Base-by-base conservation (phyloP, 2,797 vertebrate genomes). In the Sebastes wilsoni region DNA sequence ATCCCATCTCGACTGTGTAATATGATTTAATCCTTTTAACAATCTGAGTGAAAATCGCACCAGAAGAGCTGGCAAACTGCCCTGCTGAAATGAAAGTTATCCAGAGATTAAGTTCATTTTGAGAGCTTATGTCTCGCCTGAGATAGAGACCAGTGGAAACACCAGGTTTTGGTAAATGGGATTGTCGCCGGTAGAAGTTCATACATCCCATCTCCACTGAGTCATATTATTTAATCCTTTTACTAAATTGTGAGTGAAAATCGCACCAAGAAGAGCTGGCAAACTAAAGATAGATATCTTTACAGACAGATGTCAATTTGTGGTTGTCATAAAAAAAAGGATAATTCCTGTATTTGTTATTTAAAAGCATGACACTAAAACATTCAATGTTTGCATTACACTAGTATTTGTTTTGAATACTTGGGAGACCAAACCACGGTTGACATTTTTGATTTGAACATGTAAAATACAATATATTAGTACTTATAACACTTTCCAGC, bases 391-490 rank as follows among this genome's bases (percentile, higher is more conserved):
- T 79, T 73, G 75, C 66, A 27, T 74, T 54, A 61, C 23, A 62
- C 30, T 69, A 69, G 6, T 10, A 56, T 80, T 67, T 30, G 38
- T 70, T 84, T 54, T 73, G 67, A 89, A 81, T 61, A 38, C 62
- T 80, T 42, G 61, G 65, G 66, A 73, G 32, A 88, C 69, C 69
- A 75, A 38, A 75, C 66, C 76, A 22, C 69, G 80, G 71, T 59
- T 75, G 80, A 71, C 25, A n/a, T 56, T 54, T 30, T n/a, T 38
- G 38, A 87, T 75, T 80, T 72, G 13, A 84, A 88, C 77, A 77
- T 79, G 75, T 79, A 91, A 79, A 90, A 93, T 55, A 89, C 32
- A 92, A 89, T 86, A 93, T 93, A 93, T 91, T 92, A 92, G 87
- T 84, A 90, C 86, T 84, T 87, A 72, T 81, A 94, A 95, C 93